Evolutionary conservation across 2,888 invertebrate genomes (phyloP), one percentile per base, ranked within the genome.

Genomic region (Cabera pusaria): DNA sequence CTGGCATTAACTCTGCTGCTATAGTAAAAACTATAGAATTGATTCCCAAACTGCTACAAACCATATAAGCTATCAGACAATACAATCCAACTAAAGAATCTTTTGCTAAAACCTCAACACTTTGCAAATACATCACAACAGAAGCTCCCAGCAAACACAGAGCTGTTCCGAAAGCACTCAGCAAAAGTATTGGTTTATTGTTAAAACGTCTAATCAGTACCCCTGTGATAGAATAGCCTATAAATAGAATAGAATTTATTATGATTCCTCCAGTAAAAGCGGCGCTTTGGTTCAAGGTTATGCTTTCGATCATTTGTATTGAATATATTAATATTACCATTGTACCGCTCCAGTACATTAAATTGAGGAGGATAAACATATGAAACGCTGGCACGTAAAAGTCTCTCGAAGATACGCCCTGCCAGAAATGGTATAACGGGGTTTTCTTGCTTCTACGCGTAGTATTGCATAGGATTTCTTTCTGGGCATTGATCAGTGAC

Each of bases 1-100:
- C 52, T 1, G 56, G 56, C 47, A 52, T 51, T 2, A 56, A 4
- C 10, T 50, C 52, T 5, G 41, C 40, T 6, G 43, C 25, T 5
- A 49, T 23, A 1, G 37, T 27, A 10, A 28, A 41, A 1, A 23
- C 24, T 18, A 46, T 9, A 0, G 36, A 26, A 3, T 18, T 2
- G 2, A 46, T 10, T 5, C 55, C 52, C 2, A 36, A 9, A 21
- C 36, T 43, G 19, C 21, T 31, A 5, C 23, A 20, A 6, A 33
- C 4, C 17, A 22, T 27, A 19, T 36, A 47, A 2, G 11, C 20
- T 31, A 50, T n/a, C 6, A 55, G 14, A 17, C 19, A 41, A 29
- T 24, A 55, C 7, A 50, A 14, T 24, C 35, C 32, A 5, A 47
- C 1, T 1, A 43, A 7, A 0, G 49, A 50, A 5, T 39, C 36